Base-by-base conservation (phyloP, 2,888 invertebrate genomes). In the Dryobotodes eremita region DNA sequence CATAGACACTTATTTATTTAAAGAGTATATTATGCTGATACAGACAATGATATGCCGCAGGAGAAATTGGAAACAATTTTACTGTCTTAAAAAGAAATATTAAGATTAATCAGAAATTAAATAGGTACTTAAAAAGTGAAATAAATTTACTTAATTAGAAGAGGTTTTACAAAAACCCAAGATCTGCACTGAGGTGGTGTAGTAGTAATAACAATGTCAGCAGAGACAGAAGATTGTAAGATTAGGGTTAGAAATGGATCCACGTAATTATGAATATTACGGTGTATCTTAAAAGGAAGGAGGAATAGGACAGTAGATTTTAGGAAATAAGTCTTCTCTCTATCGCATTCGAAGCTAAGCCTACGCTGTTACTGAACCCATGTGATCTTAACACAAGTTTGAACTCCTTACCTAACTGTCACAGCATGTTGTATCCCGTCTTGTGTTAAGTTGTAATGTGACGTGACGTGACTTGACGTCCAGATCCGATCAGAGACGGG, bases 31-130 rank as follows among this genome's bases (percentile, higher is more conserved):
- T 36, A 61, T 11, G n/a, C 26, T 42, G 31, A 61, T 26, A 71
- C 15, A 61, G 36, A 81, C 69, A 81, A 17, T 46, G 26, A 62
- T 71, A 59, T 71, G 85, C 57, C 83, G 84, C 85, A 83, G 85
- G 70, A 23, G 31, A 71, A 48, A 53, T n/a, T 42, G 6, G 4
- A 61, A 83, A 46, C 26, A 57, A 61, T 10, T 13, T 11, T 36
- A 26, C 2, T 7, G 6, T 42, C 6, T 13, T 36, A 31, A 57
- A 50, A 46, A 6, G 20, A 59, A 59, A 6, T 50, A 20, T 57
- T 17, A 23, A 26, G 17, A 42, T 53, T 26, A 23, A 42, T 53
- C 23, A 53, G 3, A 48, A 68, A 59, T 53, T n/a, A 53, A 62
- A 46, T 46, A 36, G 31, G 31, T 36, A 75, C 31, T 13, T 11